Conservation (phyloP, 53 echinoderm and acorn worm species). For the Mesocentrotus franciscanus region DNA sequence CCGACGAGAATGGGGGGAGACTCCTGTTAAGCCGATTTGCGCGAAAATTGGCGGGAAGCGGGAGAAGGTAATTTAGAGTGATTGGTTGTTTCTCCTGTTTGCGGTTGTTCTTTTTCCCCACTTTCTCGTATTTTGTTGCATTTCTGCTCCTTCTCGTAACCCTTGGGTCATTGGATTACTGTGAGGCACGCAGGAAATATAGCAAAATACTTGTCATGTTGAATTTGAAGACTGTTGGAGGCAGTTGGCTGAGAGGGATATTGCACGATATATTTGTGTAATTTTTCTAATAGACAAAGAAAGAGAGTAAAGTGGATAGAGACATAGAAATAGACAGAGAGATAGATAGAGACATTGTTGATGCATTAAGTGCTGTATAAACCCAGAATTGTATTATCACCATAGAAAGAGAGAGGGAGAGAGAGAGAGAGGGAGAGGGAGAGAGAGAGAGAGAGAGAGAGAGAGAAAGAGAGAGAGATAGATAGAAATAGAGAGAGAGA, state of each 20-base stretch:
- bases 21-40: constrained; percentile 34
- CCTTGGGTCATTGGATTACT: background rate
- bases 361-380: too few relatives aligned
- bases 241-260: background rate
- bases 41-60: constrained; percentile 42
- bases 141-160: background rate
- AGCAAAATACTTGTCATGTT: constrained; percentile 37
- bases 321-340: background rate
- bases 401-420: background rate
- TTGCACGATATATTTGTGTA: background rate
- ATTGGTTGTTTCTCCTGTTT: constrained; percentile 3
- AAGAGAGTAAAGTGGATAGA: background rate
- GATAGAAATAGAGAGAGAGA: background rate
- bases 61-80: constrained; percentile 50
- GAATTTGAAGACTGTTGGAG: background rate
- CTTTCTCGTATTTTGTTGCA: background rate
- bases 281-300: background rate
- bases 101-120: background rate
- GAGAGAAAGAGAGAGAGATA: background rate
- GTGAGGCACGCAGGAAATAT: background rate
- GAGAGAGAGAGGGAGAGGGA: background rate
- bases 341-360: background rate
- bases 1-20: background rate
- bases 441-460: too few relatives aligned
- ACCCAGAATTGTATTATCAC: too few relatives aligned